Base-by-base conservation (phyloP, 2,113 vertebrate genomes). In the Eolophus roseicapilla region DNA sequence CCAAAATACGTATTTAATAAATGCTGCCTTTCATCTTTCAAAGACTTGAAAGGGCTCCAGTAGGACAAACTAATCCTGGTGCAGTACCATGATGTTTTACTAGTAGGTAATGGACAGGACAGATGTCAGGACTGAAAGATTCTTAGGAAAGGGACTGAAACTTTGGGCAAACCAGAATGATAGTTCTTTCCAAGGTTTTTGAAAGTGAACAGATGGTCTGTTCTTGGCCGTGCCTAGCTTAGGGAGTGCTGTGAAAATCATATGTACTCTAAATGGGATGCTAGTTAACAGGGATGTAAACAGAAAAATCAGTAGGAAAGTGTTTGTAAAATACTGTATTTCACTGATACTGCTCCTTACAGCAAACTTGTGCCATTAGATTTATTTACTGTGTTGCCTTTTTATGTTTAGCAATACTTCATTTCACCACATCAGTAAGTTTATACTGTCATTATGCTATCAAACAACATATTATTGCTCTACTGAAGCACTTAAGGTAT, bases 241-340 rank as follows among this genome's bases (percentile, higher is more conserved):
- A 91, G 67, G 62, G 68, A 95, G 33, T 70, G 62, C 83, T 95
- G 86, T 91, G 91, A 95, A 95, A 95, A 96, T 86, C 79, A 60
- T 39, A 25, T 37, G 55, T 75, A 70, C 37, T 87, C 28, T 90
- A 94, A 95, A 92, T 83, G 70, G 62, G 44, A 89, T 95, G 67
- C 39, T 79, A 65, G 79, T 88, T 96, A 92, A 84, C 79, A 95
- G 29, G 75, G 21, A 59, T 92, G 73, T 93, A 95, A 95, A 92
- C 79, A 96, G 81, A 84, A 85, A 94, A 76, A 86, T 73, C 71
- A 63, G 63, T 57, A 81, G 55, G 88, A 89, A 82, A 63, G 29
- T 76, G 37, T 37, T 37, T 37, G 60, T 62, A 81, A 85, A 96
- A 88, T 60, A 87, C 64, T 55, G 2, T 43, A 41, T 91, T 93